Conservation (phyloP, 2,888 invertebrate genomes). For the Catocala fraxini region DNA sequence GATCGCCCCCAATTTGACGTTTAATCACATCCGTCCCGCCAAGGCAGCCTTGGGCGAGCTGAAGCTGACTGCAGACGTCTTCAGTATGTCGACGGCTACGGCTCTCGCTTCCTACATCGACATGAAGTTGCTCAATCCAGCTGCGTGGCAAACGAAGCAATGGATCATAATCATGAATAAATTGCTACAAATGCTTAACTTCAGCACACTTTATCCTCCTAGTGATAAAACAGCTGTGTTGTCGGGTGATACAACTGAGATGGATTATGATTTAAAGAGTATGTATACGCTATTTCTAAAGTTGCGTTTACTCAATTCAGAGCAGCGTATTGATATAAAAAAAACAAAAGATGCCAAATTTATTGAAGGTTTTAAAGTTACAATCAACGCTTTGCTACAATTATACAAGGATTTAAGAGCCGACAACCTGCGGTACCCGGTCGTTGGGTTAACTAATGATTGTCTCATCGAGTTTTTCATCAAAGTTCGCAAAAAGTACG, state of each 20-base stretch:
- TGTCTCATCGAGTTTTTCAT: slow-evolving; percentile 33
- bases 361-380: slow-evolving; percentile 17
- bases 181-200: slow-evolving; percentile 35
- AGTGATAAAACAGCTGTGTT: not conserved
- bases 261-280: slow-evolving; percentile 21
- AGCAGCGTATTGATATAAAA: not conserved
- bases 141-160: slow-evolving; percentile 36
- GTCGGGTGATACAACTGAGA: slow-evolving; percentile 15
- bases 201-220: slow-evolving; percentile 9
- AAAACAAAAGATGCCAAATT: slow-evolving; percentile 14
- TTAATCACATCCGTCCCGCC: slow-evolving; percentile 34
- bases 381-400: slow-evolving; percentile 26
- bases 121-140: slow-evolving; percentile 28
- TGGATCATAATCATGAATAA: slow-evolving; percentile 39
- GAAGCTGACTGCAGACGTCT: slow-evolving; percentile 27
- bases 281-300: slow-evolving; percentile 18
- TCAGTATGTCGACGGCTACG: slow-evolving; percentile 43
- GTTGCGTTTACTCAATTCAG: slow-evolving; percentile 14
- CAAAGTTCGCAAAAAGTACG: slow-evolving; percentile 13
- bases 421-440: slow-evolving; percentile 12
- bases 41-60: slow-evolving; percentile 24
- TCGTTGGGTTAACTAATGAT: slow-evolving; percentile 26
- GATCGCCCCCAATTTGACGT: slow-evolving; percentile 39
- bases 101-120: slow-evolving; percentile 38
- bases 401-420: slow-evolving; percentile 20